Conservation (phyloP, 2,888 invertebrate species). For the Digitonthophagus gazella region DNA sequence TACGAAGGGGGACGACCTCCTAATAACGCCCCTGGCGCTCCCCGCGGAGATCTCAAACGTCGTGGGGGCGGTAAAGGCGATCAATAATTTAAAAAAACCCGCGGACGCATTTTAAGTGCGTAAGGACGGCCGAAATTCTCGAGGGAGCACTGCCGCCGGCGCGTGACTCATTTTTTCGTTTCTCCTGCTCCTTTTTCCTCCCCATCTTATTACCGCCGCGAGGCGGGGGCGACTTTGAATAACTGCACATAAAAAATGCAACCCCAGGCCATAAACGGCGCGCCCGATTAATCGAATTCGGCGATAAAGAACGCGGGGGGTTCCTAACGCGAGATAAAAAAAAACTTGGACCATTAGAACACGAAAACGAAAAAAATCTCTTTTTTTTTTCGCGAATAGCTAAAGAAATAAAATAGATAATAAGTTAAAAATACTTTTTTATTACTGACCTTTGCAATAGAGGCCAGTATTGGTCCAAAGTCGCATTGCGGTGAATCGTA, state of each 20-base stretch:
- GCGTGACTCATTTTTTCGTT: constrained; percentile 52
- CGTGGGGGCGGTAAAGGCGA: constrained; percentile 26
- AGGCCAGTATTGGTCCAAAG: constrained; percentile 54
- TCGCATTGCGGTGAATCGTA: constrained; percentile 53
- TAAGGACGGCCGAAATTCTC: constrained; percentile 40
- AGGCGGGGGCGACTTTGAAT: constrained; percentile 37
- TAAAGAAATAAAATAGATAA: neutral
- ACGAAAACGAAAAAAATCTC: neutral
- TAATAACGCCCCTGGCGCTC: neutral
- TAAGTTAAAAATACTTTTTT: constrained; percentile 7
- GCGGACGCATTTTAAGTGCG: constrained; percentile 44
- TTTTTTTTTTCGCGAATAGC: neutral
- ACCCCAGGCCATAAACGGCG: constrained; percentile 36
- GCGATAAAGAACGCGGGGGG: neutral
- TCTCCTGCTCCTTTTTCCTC: constrained; percentile 30
- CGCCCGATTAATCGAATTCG: constrained; percentile 18
- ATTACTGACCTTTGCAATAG: constrained; percentile 54
- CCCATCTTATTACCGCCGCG: constrained; percentile 43
- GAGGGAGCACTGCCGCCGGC: constrained; percentile 40
- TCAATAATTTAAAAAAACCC: constrained; percentile 50
- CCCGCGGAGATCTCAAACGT: constrained; percentile 14
- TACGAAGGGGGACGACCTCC: neutral
- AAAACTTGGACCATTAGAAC: neutral
- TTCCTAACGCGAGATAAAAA: neutral
- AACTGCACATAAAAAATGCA: constrained; percentile 53